Base-by-base conservation (phyloP, 2,888 invertebrate species). In the Hypomecis punctinalis region DNA sequence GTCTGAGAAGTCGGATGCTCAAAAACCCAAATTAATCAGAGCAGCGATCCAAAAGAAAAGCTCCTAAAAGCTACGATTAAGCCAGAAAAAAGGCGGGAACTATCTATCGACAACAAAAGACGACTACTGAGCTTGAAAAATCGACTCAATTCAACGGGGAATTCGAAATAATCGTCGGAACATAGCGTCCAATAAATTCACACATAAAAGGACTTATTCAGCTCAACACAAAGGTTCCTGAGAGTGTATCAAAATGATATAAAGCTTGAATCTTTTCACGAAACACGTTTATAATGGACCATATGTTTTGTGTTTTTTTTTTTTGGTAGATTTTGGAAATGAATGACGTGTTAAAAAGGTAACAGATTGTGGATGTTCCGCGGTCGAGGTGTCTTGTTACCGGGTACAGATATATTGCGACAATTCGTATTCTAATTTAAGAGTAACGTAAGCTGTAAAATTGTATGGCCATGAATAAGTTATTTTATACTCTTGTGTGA, bases 221-320 rank as follows among this genome's bases (percentile, higher is more conserved):
- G 77, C 76, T 76, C 77, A 76, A 82, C 85, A 91, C 91, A 92
- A 91, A 89, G 82, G 83, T 57, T 82, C 80, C 84, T 83, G 80
- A 82, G 89, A 92, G 91, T 92, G 87, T 90, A 93, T 93, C 92
- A 93, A 93, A 93, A 91, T 87, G 92, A 92, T 91, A 92, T 91
- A 90, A 92, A 91, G 88, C 87, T 82, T 80, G 82, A 83, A 83
- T 85, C 89, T 86, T 87, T 85, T 87, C 82, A 88, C 68, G 63
- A 87, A 88, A 90, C 88, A 85, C 79, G 81, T 83, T 84, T 81
- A 88, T 89, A 91, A 91, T 86, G 86, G 89, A 73, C 81, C 89
- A 86, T 88, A 89, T 89, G 88, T 87, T 83, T 82, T 77, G 56
- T 70, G 70, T 72, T 59, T 77, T 78, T 82, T 87, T 84, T 83